These are phyloP conservation scores for Brachypteracias leptosomus DNA, from an alignment of 2,113 vertebrate species.

Conservation along the genomic window DNA sequence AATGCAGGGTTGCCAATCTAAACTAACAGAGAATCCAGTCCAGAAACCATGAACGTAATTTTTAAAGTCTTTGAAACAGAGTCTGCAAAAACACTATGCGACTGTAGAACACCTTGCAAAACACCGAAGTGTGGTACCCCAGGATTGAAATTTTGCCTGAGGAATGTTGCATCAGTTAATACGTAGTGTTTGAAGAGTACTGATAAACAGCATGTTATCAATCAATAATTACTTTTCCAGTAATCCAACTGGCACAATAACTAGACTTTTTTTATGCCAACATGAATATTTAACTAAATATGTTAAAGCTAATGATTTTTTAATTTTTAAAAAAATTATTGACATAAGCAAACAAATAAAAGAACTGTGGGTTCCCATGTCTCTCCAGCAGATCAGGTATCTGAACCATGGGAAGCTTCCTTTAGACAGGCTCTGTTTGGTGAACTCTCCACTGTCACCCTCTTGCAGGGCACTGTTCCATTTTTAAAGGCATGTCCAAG, in stretches of 20 bases:
- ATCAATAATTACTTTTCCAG: neutral
- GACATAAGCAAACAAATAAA: neutral
- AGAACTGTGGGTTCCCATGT: neutral
- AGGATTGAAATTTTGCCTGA: neutral
- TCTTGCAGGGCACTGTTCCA: neutral
- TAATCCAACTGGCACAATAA: neutral
- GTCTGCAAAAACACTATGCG: neutral
- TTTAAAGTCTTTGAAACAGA: neutral
- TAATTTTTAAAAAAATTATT: too few relatives aligned
- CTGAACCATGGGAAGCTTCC: neutral
- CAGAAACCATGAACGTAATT: neutral
- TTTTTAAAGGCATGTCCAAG: neutral
- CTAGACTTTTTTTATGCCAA: neutral
- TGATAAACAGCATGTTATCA: neutral
- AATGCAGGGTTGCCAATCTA: conserved; percentile 29
- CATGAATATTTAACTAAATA: neutral
- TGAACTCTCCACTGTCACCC: neutral
- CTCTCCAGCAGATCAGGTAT: neutral
- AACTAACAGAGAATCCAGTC: conserved; percentile 20
- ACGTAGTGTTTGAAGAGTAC: neutral
- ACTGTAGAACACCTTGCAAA: neutral
- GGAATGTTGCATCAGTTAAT: neutral
- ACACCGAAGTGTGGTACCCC: rapidly evolving
- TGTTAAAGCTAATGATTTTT: neutral
- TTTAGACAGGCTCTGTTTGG: neutral